These are phyloP conservation scores for Dorcus hopei DNA, from an alignment of 2,888 invertebrate species.

Conservation along the genomic window DNA sequence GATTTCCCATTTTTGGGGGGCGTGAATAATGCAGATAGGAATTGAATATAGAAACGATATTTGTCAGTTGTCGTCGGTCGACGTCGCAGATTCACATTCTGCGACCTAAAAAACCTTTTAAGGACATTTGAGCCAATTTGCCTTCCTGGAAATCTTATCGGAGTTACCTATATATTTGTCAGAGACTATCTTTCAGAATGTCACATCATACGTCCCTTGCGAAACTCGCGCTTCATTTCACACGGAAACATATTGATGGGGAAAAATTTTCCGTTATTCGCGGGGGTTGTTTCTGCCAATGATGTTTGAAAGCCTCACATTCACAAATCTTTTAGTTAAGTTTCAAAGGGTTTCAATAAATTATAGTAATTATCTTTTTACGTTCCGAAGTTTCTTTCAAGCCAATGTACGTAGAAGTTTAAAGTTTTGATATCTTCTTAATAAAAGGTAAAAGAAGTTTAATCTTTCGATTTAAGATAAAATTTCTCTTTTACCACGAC, in stretches of 20 bases:
- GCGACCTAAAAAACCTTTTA: slow-evolving; percentile 26
- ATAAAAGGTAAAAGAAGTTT: too few species aligned
- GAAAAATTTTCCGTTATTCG: slow-evolving; percentile 14
- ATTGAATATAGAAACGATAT: slow-evolving; percentile 15
- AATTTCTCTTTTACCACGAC: too few species aligned
- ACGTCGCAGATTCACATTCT: slow-evolving; percentile 20
- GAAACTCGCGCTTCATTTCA: slow-evolving; percentile 17
- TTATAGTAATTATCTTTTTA: too few species aligned
- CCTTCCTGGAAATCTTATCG: slow-evolving; percentile 24
- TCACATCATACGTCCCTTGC: slow-evolving; percentile 16
- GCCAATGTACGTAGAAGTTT: too few species aligned
- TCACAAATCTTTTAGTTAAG: too few species aligned
- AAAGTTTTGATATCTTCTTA: too few species aligned
- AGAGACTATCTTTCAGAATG: slow-evolving; percentile 15
- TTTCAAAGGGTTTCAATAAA: too few species aligned
- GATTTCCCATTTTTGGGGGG: too few species aligned
- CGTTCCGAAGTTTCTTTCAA: too few species aligned
- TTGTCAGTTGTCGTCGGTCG: slow-evolving; percentile 21
- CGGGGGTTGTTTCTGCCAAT: not conserved
- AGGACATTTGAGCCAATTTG: slow-evolving; percentile 29
- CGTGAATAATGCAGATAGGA: not conserved
- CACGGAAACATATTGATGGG: slow-evolving; percentile 16
- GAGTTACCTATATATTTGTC: slow-evolving; percentile 24
- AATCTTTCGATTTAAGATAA: too few species aligned
- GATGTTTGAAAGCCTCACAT: not conserved